Base-by-base conservation (phyloP, 2,113 vertebrate genomes). In the Hippocampus mohnikei region DNA sequence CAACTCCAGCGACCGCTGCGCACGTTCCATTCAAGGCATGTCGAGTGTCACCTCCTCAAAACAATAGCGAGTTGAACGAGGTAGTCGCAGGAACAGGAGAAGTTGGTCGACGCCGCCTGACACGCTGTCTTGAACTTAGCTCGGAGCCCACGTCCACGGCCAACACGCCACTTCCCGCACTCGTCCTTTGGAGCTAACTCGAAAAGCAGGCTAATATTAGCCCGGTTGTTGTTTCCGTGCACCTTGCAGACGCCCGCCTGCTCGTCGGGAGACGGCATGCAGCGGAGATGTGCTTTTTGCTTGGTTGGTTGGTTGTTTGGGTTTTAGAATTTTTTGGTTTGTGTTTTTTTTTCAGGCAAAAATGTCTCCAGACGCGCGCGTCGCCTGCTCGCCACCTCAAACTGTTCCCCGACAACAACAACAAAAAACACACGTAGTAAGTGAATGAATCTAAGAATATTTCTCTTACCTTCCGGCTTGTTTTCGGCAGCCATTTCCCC, bases 401-500 rank as follows among this genome's bases (percentile, higher is more conserved):
- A 50, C 82, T 75, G 66, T 82, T 85, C 71, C 33, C 60, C 33
- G 41, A 46, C 41, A 44, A 2, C 10, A 18, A 18, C 15, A 33
- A 18, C 5, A 20, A 33, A 71, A 76, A 71, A 76, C 48, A n/a
- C 76, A n/a, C 85, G 81, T 71, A 82, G 42, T 81, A 74, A 77
- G 73, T 87, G 79, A 88, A 90, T 90, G 88, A 88, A 90, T 85
- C 87, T 89, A 82, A n/a, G n/a, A n/a, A 86, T 91, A 90, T 90
- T 91, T 90, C 91, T 92, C 95, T 94, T 95, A 96, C 95, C 95
- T 96, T 96, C 95, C 95, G 95, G 95, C 95, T 96, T 96, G 94
- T 95, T 96, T 95, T 96, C 95, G 95, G 95, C 95, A 95, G 95
- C 95, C 95, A 96, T 96, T 96, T 96, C 95, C 95, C 95, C 95